Base-by-base conservation (phyloP, 2,113 vertebrate genomes). In the Bos indicus region DNA sequence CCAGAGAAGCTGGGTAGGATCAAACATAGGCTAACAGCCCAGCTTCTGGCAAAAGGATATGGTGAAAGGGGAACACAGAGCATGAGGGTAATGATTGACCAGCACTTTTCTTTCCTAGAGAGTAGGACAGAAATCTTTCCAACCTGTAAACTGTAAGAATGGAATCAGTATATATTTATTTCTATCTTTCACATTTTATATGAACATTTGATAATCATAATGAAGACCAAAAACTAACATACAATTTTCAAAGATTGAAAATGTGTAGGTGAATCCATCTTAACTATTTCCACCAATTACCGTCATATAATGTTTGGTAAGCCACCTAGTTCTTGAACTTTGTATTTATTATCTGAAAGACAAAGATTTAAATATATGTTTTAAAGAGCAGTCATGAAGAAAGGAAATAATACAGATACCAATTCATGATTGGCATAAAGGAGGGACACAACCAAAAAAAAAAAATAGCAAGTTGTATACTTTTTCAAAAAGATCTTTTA, bases 1-100 rank as follows among this genome's bases (percentile, higher is more conserved):
- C 21, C 21, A 43, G 71, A 25, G 71, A 43, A 26, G 36, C 36
- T 36, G 52, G 33, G 33, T n/a, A 83, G 33, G 21, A 26, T n/a
- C 81, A 83, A 56, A 54, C 2, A 12, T 83, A 1, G 0, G 52
- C 81, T 36, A 83, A 56, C 12, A 56, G 17, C 3, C 9, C 16
- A 56, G 2, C 11, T 25, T 88, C 11, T 16, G 5, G 5, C 51
- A 14, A n/a, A 46, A 92, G 30, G 48, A 80, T n/a, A 46, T 23
- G 9, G 8, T 56, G 17, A 62, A 40, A 25, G 16, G 43, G 40
- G 5, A 1, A 19, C 12, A 67, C 33, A 52, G 19, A 84, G 6
- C 2, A 8, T 17, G 10, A 46, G 5, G 2, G 11, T 43, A 43
- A 16, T 14, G 46, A 0, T 30, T 6, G 2, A 25, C 1, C 16